Evolutionary conservation across 2,797 vertebrate genomes (phyloP).

Genomic region (Florisuga fusca): DNA sequence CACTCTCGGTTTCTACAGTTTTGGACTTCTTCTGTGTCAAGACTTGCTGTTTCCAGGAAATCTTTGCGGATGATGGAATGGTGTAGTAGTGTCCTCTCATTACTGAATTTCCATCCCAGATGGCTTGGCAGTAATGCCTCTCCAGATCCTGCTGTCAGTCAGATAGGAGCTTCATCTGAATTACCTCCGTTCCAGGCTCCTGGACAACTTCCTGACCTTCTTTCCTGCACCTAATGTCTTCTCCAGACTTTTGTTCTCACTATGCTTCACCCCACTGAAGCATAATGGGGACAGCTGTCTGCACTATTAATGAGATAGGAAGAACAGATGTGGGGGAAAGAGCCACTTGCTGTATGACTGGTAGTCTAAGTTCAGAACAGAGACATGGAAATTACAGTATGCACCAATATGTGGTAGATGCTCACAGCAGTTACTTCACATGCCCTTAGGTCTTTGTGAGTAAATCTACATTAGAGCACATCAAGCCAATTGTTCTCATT

Average conservation of each 20-base stretch:
- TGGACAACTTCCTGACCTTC: constrained; percentile 8
- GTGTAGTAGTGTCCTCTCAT: not conserved
- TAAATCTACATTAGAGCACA: constrained; percentile 6
- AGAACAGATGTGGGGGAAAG: constrained; percentile 21
- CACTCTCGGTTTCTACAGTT: not conserved
- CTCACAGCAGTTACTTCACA: constrained; percentile 7
- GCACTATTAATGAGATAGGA: not conserved
- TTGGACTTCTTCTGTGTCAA: not conserved
- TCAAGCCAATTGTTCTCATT: not conserved
- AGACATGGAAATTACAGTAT: not conserved
- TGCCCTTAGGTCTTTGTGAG: not conserved
- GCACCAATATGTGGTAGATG: not conserved
- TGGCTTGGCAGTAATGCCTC: constrained; percentile 1
- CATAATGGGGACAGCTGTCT: constrained; percentile 20
- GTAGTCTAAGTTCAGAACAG: not conserved
- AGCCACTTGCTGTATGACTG: constrained; percentile 1
- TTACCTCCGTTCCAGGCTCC: not conserved
- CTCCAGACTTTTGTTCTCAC: constrained; percentile 1
- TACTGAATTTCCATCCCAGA: not conserved
- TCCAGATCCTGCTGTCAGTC: constrained; percentile 35
- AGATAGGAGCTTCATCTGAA: not conserved
- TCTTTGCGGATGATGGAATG: constrained; percentile 21
- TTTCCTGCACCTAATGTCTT: not conserved
- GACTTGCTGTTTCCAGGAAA: not conserved
- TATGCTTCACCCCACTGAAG: constrained; percentile 5